Evolutionary conservation across 2,797 vertebrate species (phyloP).

Genomic region (Salarias fasciatus): DNA sequence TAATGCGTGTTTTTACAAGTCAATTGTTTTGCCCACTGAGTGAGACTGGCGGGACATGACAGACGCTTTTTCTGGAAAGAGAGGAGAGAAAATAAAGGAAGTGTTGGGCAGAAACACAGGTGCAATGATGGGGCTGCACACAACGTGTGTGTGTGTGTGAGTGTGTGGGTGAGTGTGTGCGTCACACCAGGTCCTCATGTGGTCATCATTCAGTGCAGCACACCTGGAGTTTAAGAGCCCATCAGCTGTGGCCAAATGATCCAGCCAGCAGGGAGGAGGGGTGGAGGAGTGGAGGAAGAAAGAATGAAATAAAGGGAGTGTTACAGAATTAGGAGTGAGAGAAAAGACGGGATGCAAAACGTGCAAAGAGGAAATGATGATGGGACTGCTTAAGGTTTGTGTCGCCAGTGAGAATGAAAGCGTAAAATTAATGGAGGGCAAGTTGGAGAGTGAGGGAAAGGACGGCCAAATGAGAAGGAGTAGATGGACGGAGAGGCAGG

Average conservation of each 20-base stretch:
- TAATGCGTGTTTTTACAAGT: not conserved
- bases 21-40: not conserved
- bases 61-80: constrained; percentile 32
- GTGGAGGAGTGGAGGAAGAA: constrained; percentile 16
- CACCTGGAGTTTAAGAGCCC: constrained; percentile 62
- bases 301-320: constrained; percentile 21
- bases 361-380: constrained; percentile 16
- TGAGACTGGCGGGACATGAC: constrained; percentile 39
- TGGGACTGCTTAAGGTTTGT: constrained; percentile 5
- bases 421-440: no score
- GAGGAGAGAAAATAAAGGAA: constrained; percentile 10
- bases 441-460: constrained; percentile 4
- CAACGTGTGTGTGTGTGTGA: not conserved
- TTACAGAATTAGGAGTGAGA: constrained; percentile 26
- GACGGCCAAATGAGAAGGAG: constrained; percentile 48
- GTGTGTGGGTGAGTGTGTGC: constrained; percentile 6
- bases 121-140: constrained; percentile 24
- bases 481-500: constrained; percentile 42
- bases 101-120: no score
- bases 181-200: constrained; percentile 23
- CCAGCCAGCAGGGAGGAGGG: constrained; percentile 30
- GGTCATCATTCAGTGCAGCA: constrained; percentile 60
- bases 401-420: constrained; percentile 5
- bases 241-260: constrained; percentile 60
- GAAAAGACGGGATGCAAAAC: constrained; percentile 25